Percentiles rank a stretch among this genome's conserved stretches.
Evolutionary conservation across 1,140 invertebrate species (phyloP).

Genomic region (Drosophila bipectinata): DNA sequence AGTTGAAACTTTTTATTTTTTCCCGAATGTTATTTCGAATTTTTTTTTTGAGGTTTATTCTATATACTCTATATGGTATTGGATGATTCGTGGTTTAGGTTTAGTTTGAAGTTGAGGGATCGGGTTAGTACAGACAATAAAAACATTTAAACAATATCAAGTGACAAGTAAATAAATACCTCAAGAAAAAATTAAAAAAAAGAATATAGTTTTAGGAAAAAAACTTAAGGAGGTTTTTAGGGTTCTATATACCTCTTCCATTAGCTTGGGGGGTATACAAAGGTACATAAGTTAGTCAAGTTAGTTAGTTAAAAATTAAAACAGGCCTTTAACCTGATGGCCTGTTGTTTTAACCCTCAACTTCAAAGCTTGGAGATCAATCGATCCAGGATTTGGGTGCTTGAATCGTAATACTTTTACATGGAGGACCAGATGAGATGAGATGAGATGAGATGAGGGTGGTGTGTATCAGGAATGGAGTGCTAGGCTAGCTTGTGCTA

Average conservation of each 20-base stretch:
- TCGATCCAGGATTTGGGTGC: constrained; percentile 18
- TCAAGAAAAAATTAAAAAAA: background rate
- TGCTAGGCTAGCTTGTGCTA: constrained; percentile 10
- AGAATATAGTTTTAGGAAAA: background rate
- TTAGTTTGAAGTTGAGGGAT: constrained; percentile 51
- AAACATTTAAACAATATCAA: constrained; percentile 32
- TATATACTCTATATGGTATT: constrained; percentile 14
- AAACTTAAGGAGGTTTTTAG: constrained; percentile 7
- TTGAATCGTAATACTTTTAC: constrained; percentile 40
- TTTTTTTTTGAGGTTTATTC: constrained; percentile 27
- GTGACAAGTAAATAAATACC: constrained; percentile 23
- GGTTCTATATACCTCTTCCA: constrained; percentile 24
- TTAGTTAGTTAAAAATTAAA: constrained; percentile 21
- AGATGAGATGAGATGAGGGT: background rate
- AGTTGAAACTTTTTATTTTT: constrained; percentile 44
- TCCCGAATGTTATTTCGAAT: constrained; percentile 35
- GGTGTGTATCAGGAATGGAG: constrained; percentile 17
- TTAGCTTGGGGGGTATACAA: background rate
- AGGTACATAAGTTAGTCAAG: constrained; percentile 47
- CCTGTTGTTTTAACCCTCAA: constrained; percentile 27
- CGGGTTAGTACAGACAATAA: constrained; percentile 38
- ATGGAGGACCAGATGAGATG: background rate
- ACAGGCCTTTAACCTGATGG: constrained; percentile 7
- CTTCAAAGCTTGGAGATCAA: constrained; percentile 58
- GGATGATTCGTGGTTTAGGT: constrained; percentile 19